These are phyloP conservation scores for Caenorhabditis wallacei DNA, from an alignment of 2,888 invertebrate species.

Conservation along the genomic window DNA sequence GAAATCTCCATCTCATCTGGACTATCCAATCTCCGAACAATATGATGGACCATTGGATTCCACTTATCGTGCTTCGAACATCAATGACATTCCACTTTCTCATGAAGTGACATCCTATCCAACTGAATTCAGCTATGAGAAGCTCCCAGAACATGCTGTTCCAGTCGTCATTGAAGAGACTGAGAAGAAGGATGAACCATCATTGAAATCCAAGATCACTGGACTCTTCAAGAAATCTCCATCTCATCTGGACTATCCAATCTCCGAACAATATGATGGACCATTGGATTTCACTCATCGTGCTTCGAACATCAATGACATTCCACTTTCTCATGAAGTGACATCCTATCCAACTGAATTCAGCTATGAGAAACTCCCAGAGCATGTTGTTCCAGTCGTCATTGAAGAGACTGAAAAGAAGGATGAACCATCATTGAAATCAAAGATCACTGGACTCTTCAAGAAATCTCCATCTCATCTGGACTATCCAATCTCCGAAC, in stretches of 20 bases:
- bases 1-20: background rate
- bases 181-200: background rate
- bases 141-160: constrained; percentile 14
- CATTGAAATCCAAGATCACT: background rate
- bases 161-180: background rate
- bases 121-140: constrained; percentile 24
- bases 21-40: background rate
- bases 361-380: constrained; percentile 26
- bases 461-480: background rate
- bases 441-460: background rate
- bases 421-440: constrained; percentile 23
- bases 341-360: constrained; percentile 10
- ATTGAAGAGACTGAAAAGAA: constrained; percentile 34
- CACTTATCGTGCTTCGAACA: constrained; percentile 6
- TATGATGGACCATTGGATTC: constrained; percentile 15
- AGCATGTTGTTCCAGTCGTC: constrained; percentile 21
- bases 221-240: background rate
- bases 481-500: background rate
- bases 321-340: constrained; percentile 53
- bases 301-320: constrained; percentile 59
- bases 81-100: constrained; percentile 12
- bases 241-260: background rate
- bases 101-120: constrained; percentile 12
- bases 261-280: background rate
- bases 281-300: constrained; percentile 26